Base-by-base conservation (phyloP, 2,113 vertebrate species). In the Pipa parva region DNA sequence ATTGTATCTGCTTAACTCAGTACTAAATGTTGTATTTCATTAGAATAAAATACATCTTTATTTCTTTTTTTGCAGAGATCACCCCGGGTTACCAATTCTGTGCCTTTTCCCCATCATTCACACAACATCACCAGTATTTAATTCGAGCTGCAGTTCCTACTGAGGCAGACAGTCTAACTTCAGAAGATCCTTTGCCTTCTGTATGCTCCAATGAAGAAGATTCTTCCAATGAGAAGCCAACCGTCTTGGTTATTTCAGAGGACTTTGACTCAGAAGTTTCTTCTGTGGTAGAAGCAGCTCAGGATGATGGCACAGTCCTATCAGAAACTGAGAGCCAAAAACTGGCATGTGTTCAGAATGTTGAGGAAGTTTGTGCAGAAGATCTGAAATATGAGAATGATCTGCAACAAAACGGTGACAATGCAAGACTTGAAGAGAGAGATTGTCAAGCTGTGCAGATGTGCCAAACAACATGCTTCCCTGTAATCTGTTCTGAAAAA, bases 61-160 rank as follows among this genome's bases (percentile, higher is more conserved):
- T 67, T 74, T 37, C 61, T 26, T 81, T 26, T 69, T 74, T 80
- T 77, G 59, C 82, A 99, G 95, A 95, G 57, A 83, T 93, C n/a
- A 86, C 92, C 3, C 81, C 90, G 0, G 87, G 90, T 74, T 98
- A 93, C 72, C 87, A 92, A 1, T 96, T 95, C 75, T 93, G 90
- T 69, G 88, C 94, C 24, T 78, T 97, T 72, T 87, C 92, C 0
- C 84, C 91, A 0, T 90, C 93, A 6, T 95, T 92, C 0, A 84
- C 91, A 76, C 88, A 92, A 66, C 84, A 91, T 59, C 94, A 92
- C 73, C 85, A 92, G 0, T 97, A 92, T 84, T 90, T 92, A 76
- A 81, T 92, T 9, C 90, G 93, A 74, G 83, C 92, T 12, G 75
- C 91, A 0, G 64, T 91, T 0, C 89, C 82, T 0, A 73, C 90